Base-by-base conservation (phyloP, 1,140 invertebrate genomes). In the Hormaphis cornu region DNA sequence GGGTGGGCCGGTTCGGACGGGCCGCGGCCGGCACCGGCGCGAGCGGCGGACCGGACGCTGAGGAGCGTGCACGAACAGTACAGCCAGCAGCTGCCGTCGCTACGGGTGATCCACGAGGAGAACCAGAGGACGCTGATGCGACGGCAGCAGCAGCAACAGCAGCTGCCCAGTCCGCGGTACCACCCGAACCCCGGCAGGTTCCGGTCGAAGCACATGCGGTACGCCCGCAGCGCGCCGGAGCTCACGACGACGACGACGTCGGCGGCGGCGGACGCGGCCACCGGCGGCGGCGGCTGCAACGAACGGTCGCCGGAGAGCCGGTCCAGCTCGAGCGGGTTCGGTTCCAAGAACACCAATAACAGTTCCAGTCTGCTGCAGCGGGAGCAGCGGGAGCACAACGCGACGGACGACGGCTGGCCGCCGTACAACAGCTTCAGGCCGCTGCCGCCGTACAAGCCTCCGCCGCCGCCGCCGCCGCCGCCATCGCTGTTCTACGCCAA, bases 281-380 rank as follows among this genome's bases (percentile, higher is more conserved):
- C 83, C 4, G 83, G 1, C 35, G 18, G 83, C 1, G 76, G 79
- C 74, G 82, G 82, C 40, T 80, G 83, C 73, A 80, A 81, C 70
- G 70, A 93, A 75, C 86, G 88, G 0, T 91, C 89, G 2, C 89
- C 89, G 0, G 90, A 95, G 77, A 90, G 88, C 73, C 82, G 88
- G n/a, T 89, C 89, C 22, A 90, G 89, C 75, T 88, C 88, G 5
- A 90, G 89, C 76, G 92, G 92, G 0, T 93, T 93, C 74, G 91
- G 91, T 18, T 93, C 90, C 74, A 90, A 93, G 76, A 95, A 94
- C 78, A 93, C 89, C n/a, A 92, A n/a, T n/a, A n/a, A n/a, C n/a
- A n/a, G 89, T 83, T 66, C 61, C 3, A 66, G 61, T 22, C 4
- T 24, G 12, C 30, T 7, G 9, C 79, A 91, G 84, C 80, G 84